A percentile compares a stretch with the other conserved stretches of the same genome.
Evolutionary conservation across 1,140 invertebrate species (phyloP).

Genomic region (Phocides pigmalion): DNA sequence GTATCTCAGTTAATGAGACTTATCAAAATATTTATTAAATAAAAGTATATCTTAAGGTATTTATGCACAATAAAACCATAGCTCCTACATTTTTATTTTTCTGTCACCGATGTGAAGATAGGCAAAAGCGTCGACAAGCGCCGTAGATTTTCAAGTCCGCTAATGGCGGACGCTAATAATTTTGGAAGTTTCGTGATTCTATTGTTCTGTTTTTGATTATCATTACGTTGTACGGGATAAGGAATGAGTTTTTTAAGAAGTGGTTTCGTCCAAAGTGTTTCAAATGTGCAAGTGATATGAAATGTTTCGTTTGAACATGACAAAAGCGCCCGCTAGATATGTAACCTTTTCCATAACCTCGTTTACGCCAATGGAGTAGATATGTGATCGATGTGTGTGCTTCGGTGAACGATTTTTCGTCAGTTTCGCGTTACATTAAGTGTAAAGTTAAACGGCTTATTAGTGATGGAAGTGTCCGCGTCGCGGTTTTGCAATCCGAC

Average conservation of each 20-base stretch:
- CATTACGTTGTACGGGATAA: slow-evolving; percentile 41
- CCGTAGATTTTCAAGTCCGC: slow-evolving; percentile 77
- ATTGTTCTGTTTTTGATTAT: slow-evolving; percentile 79
- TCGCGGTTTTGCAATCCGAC: slow-evolving; percentile 83
- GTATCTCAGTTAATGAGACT: slow-evolving; percentile 41
- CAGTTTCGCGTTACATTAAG: slow-evolving; percentile 80
- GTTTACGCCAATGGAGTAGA: slow-evolving; percentile 88
- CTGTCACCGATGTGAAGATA: slow-evolving; percentile 79
- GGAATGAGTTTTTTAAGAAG: slow-evolving; percentile 69
- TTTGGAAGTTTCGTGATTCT: slow-evolving; percentile 83
- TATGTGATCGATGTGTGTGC: slow-evolving; percentile 87
- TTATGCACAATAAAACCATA: slow-evolving; percentile 36
- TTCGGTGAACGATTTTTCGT: slow-evolving; percentile 86
- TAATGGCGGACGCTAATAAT: slow-evolving; percentile 84
- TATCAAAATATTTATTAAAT: slow-evolving; percentile 41
- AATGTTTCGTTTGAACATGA: slow-evolving; percentile 79
- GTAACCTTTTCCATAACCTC: slow-evolving; percentile 88
- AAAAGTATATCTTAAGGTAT: slow-evolving; percentile 36
- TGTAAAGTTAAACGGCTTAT: slow-evolving; percentile 83
- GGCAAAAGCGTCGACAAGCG: slow-evolving; percentile 79
- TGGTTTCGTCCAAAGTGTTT: slow-evolving; percentile 67
- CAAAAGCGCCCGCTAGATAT: slow-evolving; percentile 82
- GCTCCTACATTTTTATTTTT: slow-evolving; percentile 61
- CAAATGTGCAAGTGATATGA: slow-evolving; percentile 77
- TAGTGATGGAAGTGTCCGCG: slow-evolving; percentile 83